phyloP scores from a whole-genome alignment of 1,140 invertebrate genomes.

The Sinonovacula constricta region DNA sequence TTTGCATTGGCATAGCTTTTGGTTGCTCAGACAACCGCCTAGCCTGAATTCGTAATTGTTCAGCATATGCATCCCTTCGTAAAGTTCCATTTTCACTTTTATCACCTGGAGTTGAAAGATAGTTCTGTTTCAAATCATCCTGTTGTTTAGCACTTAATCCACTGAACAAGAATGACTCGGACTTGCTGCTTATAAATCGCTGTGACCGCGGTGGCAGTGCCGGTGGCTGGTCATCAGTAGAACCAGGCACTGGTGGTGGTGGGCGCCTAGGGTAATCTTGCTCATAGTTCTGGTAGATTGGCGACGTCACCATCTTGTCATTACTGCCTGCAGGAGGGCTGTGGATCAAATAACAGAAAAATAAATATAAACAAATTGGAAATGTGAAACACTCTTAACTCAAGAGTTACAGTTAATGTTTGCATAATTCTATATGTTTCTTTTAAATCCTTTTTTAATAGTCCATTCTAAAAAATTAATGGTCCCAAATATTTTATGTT shows the following conservation, averaged over 20 bases:
- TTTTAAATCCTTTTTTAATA: no score
- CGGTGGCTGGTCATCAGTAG: conserved; percentile 61
- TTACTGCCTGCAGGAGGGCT: conserved; percentile 57
- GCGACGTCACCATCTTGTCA: conserved; percentile 55
- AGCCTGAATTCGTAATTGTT: conserved; percentile 65
- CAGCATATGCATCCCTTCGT: conserved; percentile 65
- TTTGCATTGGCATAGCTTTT: conserved; percentile 46
- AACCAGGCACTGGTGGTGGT: conserved; percentile 62
- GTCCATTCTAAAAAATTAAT: no score
- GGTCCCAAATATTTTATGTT: no score
- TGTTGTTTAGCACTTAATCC: neutral
- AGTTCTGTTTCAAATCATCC: conserved; percentile 35
- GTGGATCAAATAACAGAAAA: no score
- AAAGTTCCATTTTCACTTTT: conserved; percentile 59
- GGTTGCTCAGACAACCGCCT: conserved; percentile 64
- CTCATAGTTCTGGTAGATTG: conserved; percentile 57
- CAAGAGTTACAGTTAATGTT: no score
- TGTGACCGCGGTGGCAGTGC: conserved; percentile 70
- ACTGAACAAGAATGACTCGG: conserved; percentile 40
- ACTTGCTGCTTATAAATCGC: conserved; percentile 40
- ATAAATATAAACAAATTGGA: no score
- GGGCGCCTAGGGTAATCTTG: conserved; percentile 52
- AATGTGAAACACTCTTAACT: no score
- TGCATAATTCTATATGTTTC: no score
- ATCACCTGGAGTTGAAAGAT: conserved; percentile 36